Base-by-base conservation (phyloP, 2,888 invertebrate species). In the Troides oblongomaculatus region DNA sequence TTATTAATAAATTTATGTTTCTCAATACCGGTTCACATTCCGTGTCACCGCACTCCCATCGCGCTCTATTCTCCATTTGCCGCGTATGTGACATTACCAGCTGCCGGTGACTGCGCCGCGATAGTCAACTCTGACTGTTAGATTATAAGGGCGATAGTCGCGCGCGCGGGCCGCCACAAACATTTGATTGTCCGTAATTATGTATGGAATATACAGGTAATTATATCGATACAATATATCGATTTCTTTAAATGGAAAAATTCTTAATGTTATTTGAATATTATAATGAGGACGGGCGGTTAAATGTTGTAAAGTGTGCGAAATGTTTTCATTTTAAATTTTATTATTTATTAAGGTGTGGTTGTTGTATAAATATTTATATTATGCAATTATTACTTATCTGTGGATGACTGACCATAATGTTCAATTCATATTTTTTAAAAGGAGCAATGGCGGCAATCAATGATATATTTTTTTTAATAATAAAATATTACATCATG, bases 11-110 rank as follows among this genome's bases (percentile, higher is more conserved):
- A 86, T 87, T 86, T 83, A 86, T 87, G 81, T 86, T 84, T 86
- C 39, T 82, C 80, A 78, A 83, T 89, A 88, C 91, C 89, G 91
- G 91, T 91, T 90, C 62, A 78, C 60, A 75, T 78, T 77, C 75
- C 84, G 82, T 88, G 89, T 89, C 89, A 84, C 88, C 86, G 84
- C 82, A 84, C 76, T 79, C 76, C 73, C 70, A 75, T 74, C 74
- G 77, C 74, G 74, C 70, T 78, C 78, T 78, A 79, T 80, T 79
- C 79, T 80, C 75, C 79, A 76, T 77, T 73, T 77, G 77, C 80
- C 79, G 75, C 75, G 67, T 74, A 72, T 69, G 63, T 59, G 68
- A 64, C 65, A 62, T 61, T 61, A 68, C 61, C 71, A 67, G 64
- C 62, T 64, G 64, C 64, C 12, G n/a, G 36, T 53, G 57, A 39